A percentile compares a stretch with the other conserved stretches of the same genome.
Conservation (phyloP, 2,113 vertebrate genomes). For the Calonectris borealis region DNA sequence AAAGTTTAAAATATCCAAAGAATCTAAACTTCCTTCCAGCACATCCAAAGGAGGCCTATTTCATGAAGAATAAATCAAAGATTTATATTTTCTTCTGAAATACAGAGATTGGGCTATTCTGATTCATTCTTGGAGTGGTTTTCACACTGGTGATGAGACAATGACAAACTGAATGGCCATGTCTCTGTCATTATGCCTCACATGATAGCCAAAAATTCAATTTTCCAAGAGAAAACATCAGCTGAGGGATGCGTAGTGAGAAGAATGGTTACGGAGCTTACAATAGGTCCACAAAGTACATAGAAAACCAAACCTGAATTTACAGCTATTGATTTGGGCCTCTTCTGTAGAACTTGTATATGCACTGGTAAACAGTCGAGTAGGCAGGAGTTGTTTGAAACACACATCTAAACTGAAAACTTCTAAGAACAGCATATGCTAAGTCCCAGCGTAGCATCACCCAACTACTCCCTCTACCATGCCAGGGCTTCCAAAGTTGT, state of each 20-base stretch:
- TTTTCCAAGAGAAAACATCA: background rate
- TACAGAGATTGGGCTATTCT: background rate
- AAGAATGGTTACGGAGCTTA: background rate
- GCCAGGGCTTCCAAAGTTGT: background rate
- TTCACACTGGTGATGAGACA: background rate
- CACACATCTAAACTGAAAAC: background rate
- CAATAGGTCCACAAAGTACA: background rate
- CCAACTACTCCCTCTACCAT: background rate
- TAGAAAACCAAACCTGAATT: background rate
- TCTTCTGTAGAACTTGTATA: background rate
- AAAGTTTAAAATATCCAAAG: background rate
- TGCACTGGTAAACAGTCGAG: background rate
- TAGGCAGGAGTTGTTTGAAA: background rate
- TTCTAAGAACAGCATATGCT: background rate
- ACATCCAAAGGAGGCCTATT: background rate
- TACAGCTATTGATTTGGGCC: background rate
- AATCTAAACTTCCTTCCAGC: background rate
- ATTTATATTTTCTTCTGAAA: background rate
- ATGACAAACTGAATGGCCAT: background rate
- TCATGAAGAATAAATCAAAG: background rate
- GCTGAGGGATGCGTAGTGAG: background rate
- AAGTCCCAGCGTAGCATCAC: background rate
- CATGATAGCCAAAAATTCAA: background rate
- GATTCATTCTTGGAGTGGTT: background rate
- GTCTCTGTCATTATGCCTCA: background rate